phyloP scores from a whole-genome alignment of 2,888 invertebrate genomes.

The Stenurella melanura region DNA sequence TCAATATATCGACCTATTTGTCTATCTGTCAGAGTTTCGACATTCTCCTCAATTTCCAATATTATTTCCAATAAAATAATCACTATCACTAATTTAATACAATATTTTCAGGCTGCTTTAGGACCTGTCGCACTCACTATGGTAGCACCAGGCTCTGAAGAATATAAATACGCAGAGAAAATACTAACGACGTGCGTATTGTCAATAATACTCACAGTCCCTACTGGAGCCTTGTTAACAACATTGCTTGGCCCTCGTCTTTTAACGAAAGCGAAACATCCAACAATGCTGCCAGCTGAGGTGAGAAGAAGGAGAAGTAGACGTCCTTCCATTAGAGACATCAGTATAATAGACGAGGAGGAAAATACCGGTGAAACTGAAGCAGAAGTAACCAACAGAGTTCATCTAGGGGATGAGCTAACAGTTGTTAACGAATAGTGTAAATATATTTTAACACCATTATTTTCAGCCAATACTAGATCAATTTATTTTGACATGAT shows the following conservation, averaged over 20 bases:
- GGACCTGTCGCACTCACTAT: slow-evolving; percentile 46
- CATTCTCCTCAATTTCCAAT: too few species aligned
- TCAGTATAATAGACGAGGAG: slow-evolving; percentile 89
- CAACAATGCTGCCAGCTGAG: slow-evolving; percentile 79
- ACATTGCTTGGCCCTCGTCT: slow-evolving; percentile 85
- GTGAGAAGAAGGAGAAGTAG: slow-evolving; percentile 85
- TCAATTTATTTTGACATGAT: not conserved
- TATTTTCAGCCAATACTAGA: not conserved
- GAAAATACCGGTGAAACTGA: slow-evolving; percentile 76
- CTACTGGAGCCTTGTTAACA: slow-evolving; percentile 87
- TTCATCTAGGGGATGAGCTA: slow-evolving; percentile 26
- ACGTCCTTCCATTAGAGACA: slow-evolving; percentile 86
- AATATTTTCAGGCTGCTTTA: slow-evolving; percentile 49
- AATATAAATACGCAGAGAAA: slow-evolving; percentile 79
- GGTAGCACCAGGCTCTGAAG: slow-evolving; percentile 65
- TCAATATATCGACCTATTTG: too few species aligned
- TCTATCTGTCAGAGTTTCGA: too few species aligned
- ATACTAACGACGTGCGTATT: slow-evolving; percentile 86
- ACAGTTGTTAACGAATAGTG: slow-evolving; percentile 29
- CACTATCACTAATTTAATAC: not conserved
- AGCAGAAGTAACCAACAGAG: not conserved
- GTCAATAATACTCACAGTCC: slow-evolving; percentile 89
- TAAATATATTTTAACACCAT: not conserved
- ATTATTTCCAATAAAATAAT: too few species aligned
- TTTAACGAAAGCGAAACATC: slow-evolving; percentile 84